Evolutionary conservation across 2,113 vertebrate genomes (phyloP).

Genomic region (Oncorhynchus kisutch): DNA sequence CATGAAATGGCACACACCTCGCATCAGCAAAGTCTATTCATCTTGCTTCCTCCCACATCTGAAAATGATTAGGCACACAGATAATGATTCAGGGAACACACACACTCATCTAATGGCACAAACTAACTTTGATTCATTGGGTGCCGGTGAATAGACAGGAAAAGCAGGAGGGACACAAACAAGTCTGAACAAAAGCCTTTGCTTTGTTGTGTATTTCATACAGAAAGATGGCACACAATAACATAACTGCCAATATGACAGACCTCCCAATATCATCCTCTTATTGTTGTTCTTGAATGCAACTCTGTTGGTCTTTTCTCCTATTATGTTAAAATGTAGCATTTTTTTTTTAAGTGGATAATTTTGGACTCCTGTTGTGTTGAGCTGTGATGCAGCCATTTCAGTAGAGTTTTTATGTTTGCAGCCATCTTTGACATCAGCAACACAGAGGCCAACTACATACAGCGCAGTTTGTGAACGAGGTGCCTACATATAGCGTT

Average conservation of each 20-base stretch:
- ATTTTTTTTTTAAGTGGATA: accelerated
- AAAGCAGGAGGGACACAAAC: background rate
- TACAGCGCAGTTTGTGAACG: too few relatives aligned
- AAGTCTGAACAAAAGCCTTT: background rate
- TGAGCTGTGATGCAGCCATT: background rate
- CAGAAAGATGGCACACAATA: background rate
- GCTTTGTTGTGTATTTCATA: background rate
- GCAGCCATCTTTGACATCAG: background rate
- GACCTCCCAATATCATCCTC: background rate
- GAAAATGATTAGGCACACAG: background rate
- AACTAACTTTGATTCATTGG: background rate
- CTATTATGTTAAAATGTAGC: background rate
- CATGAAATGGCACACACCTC: background rate
- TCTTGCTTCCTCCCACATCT: background rate
- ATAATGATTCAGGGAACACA: background rate
- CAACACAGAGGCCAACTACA: background rate
- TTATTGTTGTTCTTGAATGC: background rate
- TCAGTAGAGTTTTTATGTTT: too few relatives aligned
- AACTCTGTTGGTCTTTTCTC: background rate
- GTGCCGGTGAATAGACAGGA: background rate
- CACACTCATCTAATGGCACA: background rate
- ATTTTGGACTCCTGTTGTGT: background rate
- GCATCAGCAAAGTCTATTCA: slow-evolving; percentile 1
- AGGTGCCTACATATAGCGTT: too few relatives aligned
- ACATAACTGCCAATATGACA: background rate